A percentile compares a stretch with the other conserved stretches of the same genome.
These are phyloP conservation scores for Eulithis prunata DNA, from an alignment of 2,888 invertebrate genomes.

Conservation along the genomic window DNA sequence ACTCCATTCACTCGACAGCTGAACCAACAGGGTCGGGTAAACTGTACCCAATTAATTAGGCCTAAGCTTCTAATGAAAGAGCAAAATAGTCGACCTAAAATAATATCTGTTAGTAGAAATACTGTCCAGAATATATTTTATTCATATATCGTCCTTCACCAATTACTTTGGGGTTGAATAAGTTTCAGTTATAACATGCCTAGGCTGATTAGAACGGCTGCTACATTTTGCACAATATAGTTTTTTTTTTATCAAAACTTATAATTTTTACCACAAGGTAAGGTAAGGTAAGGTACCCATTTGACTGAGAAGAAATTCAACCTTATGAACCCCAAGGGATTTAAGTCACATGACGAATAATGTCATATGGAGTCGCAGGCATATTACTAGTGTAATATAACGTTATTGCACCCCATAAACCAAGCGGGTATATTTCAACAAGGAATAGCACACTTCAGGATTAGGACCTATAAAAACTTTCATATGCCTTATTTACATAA, in stretches of 20 bases:
- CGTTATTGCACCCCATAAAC: constrained; percentile 17
- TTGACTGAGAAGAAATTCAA: too few relatives aligned
- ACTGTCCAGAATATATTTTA: constrained; percentile 39
- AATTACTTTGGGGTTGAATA: constrained; percentile 29
- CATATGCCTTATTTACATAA: constrained; percentile 25
- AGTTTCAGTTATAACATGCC: constrained; percentile 10
- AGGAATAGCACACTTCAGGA: constrained; percentile 34
- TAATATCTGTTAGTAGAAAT: constrained; percentile 40
- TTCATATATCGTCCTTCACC: constrained; percentile 36
- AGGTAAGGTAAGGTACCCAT: too few relatives aligned
- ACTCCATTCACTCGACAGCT: constrained; percentile 17
- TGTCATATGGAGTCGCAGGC: not conserved
- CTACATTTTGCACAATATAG: too few relatives aligned
- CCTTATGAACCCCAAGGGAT: too few relatives aligned
- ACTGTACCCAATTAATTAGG: constrained; percentile 42
- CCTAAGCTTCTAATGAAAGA: constrained; percentile 43
- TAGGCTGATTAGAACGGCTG: too few relatives aligned
- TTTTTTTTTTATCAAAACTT: too few relatives aligned
- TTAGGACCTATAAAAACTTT: constrained; percentile 41
- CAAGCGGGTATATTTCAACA: constrained; percentile 25
- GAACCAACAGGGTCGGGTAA: constrained; percentile 29
- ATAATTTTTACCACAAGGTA: too few relatives aligned
- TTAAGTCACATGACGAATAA: not conserved
- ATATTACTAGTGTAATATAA: not conserved
- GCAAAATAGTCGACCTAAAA: constrained; percentile 44